phyloP scores from a whole-genome alignment of 2,113 vertebrate species.

The Clinocottus analis region DNA sequence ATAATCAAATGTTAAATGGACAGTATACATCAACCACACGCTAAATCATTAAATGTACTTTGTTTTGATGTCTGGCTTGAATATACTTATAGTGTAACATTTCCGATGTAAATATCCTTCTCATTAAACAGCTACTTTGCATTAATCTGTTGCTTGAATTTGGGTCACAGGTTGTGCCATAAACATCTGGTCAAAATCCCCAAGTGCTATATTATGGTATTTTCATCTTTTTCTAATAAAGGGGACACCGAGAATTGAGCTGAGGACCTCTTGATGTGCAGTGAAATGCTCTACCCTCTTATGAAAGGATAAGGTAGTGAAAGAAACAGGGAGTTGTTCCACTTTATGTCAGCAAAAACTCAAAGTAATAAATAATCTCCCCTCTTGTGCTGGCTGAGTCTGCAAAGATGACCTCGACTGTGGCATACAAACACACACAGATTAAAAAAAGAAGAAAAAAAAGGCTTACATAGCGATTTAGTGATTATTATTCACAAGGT shows the following conservation, averaged over 20 bases:
- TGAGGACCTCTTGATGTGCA: constrained; percentile 87
- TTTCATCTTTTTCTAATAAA: constrained; percentile 18
- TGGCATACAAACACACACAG: neutral
- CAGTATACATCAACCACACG: neutral
- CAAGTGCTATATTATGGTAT: neutral
- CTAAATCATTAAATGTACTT: neutral
- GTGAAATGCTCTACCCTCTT: constrained; percentile 84
- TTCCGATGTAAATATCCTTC: neutral
- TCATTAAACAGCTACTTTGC: neutral
- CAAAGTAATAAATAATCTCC: constrained; percentile 42
- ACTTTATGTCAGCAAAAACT: constrained; percentile 31
- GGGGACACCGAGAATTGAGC: constrained; percentile 84
- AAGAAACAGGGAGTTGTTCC: constrained; percentile 8
- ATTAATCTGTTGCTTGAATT: neutral
- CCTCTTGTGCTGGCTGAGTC: constrained; percentile 23
- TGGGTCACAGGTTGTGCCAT: neutral
- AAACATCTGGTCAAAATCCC: neutral
- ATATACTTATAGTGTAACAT: neutral
- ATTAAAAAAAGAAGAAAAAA: constrained; percentile 3
- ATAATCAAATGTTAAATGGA: neutral
- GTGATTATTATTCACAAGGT: constrained; percentile 24
- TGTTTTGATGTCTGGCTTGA: neutral
- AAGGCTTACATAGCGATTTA: constrained; percentile 17
- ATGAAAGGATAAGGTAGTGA: neutral
- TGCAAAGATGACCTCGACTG: constrained; percentile 31